Base-by-base conservation (phyloP, 2,113 vertebrate genomes). In the Melanocharis versteri region DNA sequence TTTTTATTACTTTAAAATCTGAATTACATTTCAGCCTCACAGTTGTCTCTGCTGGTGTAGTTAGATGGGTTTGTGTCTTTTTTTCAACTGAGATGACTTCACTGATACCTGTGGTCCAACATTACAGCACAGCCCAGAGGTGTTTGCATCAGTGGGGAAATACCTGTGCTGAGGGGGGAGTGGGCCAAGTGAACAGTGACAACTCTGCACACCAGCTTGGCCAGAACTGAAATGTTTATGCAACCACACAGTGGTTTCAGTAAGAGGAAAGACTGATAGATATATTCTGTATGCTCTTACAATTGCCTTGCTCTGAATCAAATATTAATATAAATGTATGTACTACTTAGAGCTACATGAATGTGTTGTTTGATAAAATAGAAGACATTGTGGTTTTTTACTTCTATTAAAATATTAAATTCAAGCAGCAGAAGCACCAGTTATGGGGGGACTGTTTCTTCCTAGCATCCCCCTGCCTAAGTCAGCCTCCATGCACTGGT, bases 151-250 rank as follows among this genome's bases (percentile, higher is more conserved):
- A 15, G 7, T 15, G n/a, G 65, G n/a, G 39, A 77, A 81, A 69
- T 48, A 24, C 15, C n/a, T 0, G 2, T 54, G 33, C 35, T 62
- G 23, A 70, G 47, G 7, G 13, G 24, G 11, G 1, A 37, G 77
- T 33, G 77, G 39, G 50, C 64, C 42, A 54, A 31, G 28, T 0
- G 0, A 70, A 42, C 0, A 0, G 56, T 15, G 39, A 30, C 50
- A 66, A 2, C 45, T 48, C 60, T 57, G 28, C 40, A 13, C 1
- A 0, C 16, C 84, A 61, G 15, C 72, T 40, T 69, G 42, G 31
- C 50, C 72, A 45, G 19, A 8, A 40, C n/a, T 68, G 94, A 68
- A 90, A 33, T 3, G 4, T 50, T 86, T 58, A 18, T 70, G 28
- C 18, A 68, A 27, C 18, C 40, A 51, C 42, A 47, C 0, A 2